Base-by-base conservation (phyloP, 53 echinoderm and acorn worm genomes). In the Zoroaster sp. region DNA sequence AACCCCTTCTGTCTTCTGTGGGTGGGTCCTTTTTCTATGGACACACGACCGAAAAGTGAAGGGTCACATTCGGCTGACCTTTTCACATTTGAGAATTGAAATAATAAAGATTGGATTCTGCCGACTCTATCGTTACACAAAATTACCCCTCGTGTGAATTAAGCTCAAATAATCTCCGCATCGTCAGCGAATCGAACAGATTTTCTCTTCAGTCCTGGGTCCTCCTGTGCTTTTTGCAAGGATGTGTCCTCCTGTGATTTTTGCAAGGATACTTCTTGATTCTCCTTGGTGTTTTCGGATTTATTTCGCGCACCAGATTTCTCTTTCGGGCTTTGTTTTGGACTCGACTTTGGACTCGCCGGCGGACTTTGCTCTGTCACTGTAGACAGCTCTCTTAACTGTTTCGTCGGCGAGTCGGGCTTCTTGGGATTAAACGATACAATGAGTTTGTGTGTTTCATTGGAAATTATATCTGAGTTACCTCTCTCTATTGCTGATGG, bases 121-220 rank as follows among this genome's bases (percentile, higher is more conserved):
- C n/a, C n/a, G n/a, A n/a, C n/a, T n/a, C n/a, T n/a, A n/a, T n/a
- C n/a, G n/a, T n/a, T n/a, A n/a, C n/a, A n/a, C n/a, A n/a, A n/a
- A n/a, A n/a, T n/a, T n/a, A n/a, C 38, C 30, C 63, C 17, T 30
- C 5, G 14, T 1, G 2, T 45, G 2, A 15, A 42, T 63, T 65
- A 75, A 14, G 39, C 75, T 67, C 28, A 78, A 38, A 89, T 89
- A 30, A 89, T 72, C 40, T 89, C 72, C 2, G 80, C 51, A 30
- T 80, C 89, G 21, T 80, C 89, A 7, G 89, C 80, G n/a, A 89
- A 89, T 14, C 89, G 35, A 3, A 89, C 89, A 25, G 89, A 70
- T 70, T 89, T 89, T 32, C 72, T 78, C 55, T 79, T n/a, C n/a
- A n/a, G n/a, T n/a, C n/a, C 47, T 42, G 65, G 47, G 25, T 69